Conservation (phyloP, 2,797 vertebrate genomes). For the Tinamus major region DNA sequence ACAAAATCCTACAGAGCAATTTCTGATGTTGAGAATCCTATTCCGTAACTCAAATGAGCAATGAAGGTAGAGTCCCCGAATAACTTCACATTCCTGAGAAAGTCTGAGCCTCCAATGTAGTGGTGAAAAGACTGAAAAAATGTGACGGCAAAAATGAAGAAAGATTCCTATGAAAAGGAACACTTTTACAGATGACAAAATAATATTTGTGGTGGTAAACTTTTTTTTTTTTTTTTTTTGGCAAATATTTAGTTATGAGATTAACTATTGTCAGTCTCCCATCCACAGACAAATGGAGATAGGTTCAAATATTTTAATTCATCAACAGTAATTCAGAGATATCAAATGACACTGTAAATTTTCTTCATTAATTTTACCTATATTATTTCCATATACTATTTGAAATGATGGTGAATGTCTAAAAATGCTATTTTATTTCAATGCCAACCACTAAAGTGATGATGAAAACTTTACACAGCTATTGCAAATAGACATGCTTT, state of each 20-base stretch:
- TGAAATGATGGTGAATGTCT: not conserved
- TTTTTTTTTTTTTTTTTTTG: not conserved
- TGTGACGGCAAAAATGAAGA: not conserved
- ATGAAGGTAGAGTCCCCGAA: not conserved
- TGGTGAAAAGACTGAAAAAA: not conserved
- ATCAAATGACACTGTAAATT: not conserved
- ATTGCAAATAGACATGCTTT: not conserved
- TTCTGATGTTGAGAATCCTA: not conserved
- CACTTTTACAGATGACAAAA: not conserved
- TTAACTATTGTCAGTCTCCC: not conserved
- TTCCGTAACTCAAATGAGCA: fast-evolving
- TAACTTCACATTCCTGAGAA: not conserved
- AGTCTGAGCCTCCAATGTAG: not conserved
- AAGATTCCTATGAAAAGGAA: not conserved
- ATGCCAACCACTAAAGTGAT: not conserved
- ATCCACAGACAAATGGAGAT: not conserved
- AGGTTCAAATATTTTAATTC: not conserved
- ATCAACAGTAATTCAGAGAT: not conserved
- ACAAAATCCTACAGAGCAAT: not conserved
- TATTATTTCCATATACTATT: not conserved
- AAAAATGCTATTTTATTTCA: not conserved
- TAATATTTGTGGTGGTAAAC: not conserved
- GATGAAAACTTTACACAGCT: not conserved
- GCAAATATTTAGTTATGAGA: not conserved
- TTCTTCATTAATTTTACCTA: not conserved